Conservation (phyloP, 2,797 vertebrate species). For the Clarias laeviceps region DNA sequence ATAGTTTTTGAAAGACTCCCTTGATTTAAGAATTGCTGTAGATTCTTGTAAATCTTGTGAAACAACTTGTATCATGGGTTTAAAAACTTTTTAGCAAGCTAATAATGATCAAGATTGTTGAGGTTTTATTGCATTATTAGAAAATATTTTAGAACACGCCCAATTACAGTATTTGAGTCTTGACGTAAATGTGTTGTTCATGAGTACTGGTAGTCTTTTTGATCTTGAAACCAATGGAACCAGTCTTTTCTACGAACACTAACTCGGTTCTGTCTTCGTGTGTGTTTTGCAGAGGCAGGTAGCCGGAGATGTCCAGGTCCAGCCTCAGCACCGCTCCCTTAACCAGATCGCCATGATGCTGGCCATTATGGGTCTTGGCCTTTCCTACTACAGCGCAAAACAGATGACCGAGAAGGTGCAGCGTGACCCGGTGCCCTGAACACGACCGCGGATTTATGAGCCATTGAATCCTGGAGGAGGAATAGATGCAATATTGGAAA, state of each 20-base stretch:
- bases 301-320: slow-evolving; percentile 80
- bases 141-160: too few species aligned
- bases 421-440: slow-evolving; percentile 65
- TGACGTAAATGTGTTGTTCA: too few species aligned
- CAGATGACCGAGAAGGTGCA: slow-evolving; percentile 82
- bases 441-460: not conserved
- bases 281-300: slow-evolving; percentile 84
- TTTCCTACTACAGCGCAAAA: slow-evolving; percentile 90
- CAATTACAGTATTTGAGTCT: too few species aligned
- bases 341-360: slow-evolving; percentile 89
- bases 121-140: not conserved
- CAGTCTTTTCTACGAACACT: not conserved
- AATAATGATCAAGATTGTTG: not conserved
- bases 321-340: slow-evolving; percentile 78
- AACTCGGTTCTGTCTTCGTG: not conserved
- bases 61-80: not conserved
- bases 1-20: not conserved
- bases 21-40: not conserved
- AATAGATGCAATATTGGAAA: slow-evolving; percentile 39
- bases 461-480: slow-evolving; percentile 1
- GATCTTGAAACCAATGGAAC: not conserved
- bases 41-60: not conserved
- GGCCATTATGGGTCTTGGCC: slow-evolving; percentile 86
- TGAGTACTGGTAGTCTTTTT: not conserved
- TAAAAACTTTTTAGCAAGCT: not conserved